Base-by-base conservation (phyloP, 2,113 vertebrate genomes). In the Sylvia atricapilla region DNA sequence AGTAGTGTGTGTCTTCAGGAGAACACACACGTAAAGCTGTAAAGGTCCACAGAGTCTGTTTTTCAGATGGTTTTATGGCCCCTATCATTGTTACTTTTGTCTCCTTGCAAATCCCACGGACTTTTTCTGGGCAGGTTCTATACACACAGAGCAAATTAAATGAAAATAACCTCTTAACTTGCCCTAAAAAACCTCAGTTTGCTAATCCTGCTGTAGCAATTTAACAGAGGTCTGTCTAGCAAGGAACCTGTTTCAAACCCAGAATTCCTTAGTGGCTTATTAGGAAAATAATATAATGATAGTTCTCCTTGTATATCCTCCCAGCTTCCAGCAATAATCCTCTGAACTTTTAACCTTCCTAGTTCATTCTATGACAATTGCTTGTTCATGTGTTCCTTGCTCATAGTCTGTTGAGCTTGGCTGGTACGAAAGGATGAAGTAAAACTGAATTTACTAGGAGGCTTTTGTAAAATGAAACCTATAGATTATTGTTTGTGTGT, bases 301-400 rank as follows among this genome's bases (percentile, higher is more conserved):
- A 91, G 27, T 58, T 94, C 62, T 37, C 58, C 37, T 49, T 87
- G n/a, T 69, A 72, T 85, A 91, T 85, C 66, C 90, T 96, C 49
- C 44, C 46, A 85, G 75, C 75, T 95, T 96, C 88, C 92, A 96
- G 58, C 88, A 93, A 69, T 73, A 95, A 96, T 87, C 68, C 30
- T 83, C 84, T 96, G 94, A 95, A 96, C 90, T 96, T 96, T 92
- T 94, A 91, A 92, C 85, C 92, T 96, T 96, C 90, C 94, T 96
- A 63, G 13, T 89, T 94, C 15, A 6, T 55, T 69, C 89, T 67
- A 85, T 86, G 53, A 81, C 62, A 79, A 79, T 85, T 94, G 18
- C 67, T 89, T 74, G 39, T 91, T 93, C 94, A 43, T 95, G 49
- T 68, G 50, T 60, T 91, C 67, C 47, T 82, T 93, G 82, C 49